Percentiles rank a stretch among this genome's conserved stretches.
These are phyloP conservation scores for Sinonovacula constricta DNA, from an alignment of 1,140 invertebrate genomes.

Conservation along the genomic window DNA sequence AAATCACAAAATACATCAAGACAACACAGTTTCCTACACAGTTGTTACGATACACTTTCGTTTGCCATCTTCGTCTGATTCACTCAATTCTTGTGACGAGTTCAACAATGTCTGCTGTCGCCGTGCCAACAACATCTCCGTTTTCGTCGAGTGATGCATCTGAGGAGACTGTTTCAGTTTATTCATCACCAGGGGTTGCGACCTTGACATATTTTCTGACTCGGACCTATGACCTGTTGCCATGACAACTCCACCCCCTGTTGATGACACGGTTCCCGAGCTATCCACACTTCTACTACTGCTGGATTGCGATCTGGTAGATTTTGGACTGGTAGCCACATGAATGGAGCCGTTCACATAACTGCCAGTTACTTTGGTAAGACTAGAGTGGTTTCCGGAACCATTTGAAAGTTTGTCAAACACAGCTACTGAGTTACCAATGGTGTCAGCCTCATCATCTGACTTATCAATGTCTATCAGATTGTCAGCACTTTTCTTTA, in stretches of 20 bases:
- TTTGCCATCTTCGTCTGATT: conserved; percentile 52
- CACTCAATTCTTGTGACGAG: conserved; percentile 21
- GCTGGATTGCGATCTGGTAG: neutral
- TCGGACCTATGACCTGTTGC: conserved; percentile 1
- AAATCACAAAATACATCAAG: neutral
- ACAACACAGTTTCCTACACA: conserved; percentile 48
- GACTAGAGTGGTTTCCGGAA: too few species aligned
- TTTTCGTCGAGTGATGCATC: conserved; percentile 71
- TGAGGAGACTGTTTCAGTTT: conserved; percentile 36
- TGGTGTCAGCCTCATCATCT: conserved; percentile 23
- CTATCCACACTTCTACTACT: conserved; percentile 6
- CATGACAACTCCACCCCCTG: too few species aligned
- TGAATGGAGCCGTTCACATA: neutral
- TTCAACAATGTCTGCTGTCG: conserved; percentile 63
- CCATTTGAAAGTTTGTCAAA: too few species aligned
- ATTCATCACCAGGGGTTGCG: neutral
- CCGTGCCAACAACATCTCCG: conserved; percentile 77
- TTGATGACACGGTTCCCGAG: neutral
- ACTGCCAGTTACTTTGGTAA: neutral
- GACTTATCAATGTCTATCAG: conserved; percentile 48
- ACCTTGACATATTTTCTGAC: conserved; percentile 6
- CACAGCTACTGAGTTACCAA: too few species aligned
- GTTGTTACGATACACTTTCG: conserved; percentile 62
- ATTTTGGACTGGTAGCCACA: neutral
- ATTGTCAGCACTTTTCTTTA: conserved; percentile 46